Evolutionary conservation across 2,113 vertebrate genomes (phyloP), one percentile per base, ranked within the genome.

Genomic region (Malaclemys terrapin): DNA sequence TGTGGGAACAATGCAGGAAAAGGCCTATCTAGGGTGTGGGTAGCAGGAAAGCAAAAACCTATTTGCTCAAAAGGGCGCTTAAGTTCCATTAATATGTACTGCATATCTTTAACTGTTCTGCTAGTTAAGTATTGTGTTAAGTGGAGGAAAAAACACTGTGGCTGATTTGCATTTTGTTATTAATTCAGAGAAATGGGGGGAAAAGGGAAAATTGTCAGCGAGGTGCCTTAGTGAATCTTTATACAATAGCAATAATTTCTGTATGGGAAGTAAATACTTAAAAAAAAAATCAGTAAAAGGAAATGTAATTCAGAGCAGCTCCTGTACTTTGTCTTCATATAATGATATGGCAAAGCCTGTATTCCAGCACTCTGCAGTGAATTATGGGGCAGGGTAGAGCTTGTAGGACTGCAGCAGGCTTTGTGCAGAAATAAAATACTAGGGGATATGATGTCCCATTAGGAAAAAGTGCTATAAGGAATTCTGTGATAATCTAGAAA

Each of bases 391-490:
- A 76, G 52, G 52, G 95, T 90, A 88, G 86, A 89, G 94, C 90
- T 94, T 92, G 76, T 38, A 90, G 79, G 95, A 88, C 87, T 97
- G 92, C 87, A 95, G 93, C 93, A 94, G 89, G 89, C 83, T 50
- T 83, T 42, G 20, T 62, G 56, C 72, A 92, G 88, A 93, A 93
- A 89, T 88, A 95, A 95, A 97, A 90, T 96, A 89, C 1, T 4
- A 94, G 89, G 91, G 93, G 95, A 95, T 96, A 88, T 38, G 93
- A 97, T 96, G 97, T 96, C 96, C 96, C 97, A 95, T 97, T 97
- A 98, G 97, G 97, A 97, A 97, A 97, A 98, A 96, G 96, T 98
- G 97, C 98, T 95, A 93, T 95, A 84, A 92, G 97, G 94, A 98
- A 97, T 98, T 98, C 92, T 84, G n/a, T 95, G 95, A 97, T 96